phyloP scores from a whole-genome alignment of 2,113 vertebrate species.

The Climacteris rufus region DNA sequence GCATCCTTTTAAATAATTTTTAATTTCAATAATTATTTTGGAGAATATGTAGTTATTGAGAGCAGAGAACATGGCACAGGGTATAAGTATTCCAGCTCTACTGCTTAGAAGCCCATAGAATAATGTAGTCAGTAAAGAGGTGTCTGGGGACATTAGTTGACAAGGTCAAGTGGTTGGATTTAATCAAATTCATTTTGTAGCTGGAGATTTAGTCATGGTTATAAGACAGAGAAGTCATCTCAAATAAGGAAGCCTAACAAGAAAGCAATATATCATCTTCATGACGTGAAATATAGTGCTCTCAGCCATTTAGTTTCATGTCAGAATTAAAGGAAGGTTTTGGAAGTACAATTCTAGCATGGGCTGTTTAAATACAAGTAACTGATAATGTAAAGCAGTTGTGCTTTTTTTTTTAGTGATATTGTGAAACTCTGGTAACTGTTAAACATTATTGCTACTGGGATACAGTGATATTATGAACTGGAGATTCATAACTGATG shows the following conservation, averaged over 20 bases:
- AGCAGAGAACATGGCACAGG: background rate
- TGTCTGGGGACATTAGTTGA: slow-evolving; percentile 1
- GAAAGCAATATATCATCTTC: slow-evolving; percentile 15
- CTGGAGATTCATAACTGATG: too few relatives aligned
- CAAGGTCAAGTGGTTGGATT: slow-evolving; percentile 55
- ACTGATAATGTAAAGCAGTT: slow-evolving; percentile 29
- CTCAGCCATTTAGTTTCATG: background rate
- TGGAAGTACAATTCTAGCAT: background rate
- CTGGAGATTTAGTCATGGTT: slow-evolving; percentile 36
- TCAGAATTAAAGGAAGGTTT: slow-evolving; percentile 23
- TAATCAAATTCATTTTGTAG: slow-evolving; percentile 62
- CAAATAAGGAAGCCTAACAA: slow-evolving; percentile 34
- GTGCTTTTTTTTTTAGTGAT: background rate
- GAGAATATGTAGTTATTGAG: background rate
- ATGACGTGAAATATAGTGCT: slow-evolving; percentile 31
- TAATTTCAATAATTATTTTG: background rate
- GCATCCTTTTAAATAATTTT: background rate
- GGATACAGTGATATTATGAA: slow-evolving; percentile 1
- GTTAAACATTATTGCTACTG: background rate
- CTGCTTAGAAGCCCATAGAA: slow-evolving; percentile 5
- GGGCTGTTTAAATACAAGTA: background rate
- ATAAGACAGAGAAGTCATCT: slow-evolving; percentile 32
- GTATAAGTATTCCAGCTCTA: background rate
- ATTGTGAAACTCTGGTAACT: background rate
- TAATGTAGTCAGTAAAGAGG: slow-evolving; percentile 15